Conservation (phyloP, 2,797 vertebrate species). For the Sorex maritimensis region DNA sequence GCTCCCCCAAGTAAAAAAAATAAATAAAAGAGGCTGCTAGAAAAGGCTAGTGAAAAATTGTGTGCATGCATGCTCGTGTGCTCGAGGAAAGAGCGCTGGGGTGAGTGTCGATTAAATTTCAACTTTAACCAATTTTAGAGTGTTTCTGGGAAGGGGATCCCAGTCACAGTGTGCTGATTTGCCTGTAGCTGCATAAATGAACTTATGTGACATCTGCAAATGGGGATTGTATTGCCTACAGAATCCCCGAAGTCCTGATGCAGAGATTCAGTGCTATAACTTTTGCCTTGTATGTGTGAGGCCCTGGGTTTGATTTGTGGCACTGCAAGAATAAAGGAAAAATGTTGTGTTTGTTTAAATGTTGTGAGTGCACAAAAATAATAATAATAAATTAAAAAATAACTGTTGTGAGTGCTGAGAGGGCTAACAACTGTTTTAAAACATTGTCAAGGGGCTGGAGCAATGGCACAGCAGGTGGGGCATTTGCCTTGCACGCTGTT, state of each 20-base stretch:
- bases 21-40: not conserved
- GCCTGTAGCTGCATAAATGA: not conserved
- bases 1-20: no score
- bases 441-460: no score
- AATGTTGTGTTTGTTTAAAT: conserved; percentile 2
- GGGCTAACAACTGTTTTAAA: not conserved
- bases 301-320: no score
- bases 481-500: no score
- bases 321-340: not conserved
- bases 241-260: not conserved
- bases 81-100: not conserved
- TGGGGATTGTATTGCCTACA: not conserved
- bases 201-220: conserved; percentile 1
- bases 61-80: not conserved
- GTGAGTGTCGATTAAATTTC: not conserved
- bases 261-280: no score
- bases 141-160: not conserved
- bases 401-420: not conserved
- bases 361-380: not conserved
- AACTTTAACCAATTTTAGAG: not conserved
- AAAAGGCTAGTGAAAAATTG: not conserved
- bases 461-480: no score
- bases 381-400: no score
- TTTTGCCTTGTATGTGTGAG: no score
- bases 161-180: conserved; percentile 1